Evolutionary conservation across 1,140 invertebrate species (phyloP).

Genomic region (Lordiphosa clarofinis): DNA sequence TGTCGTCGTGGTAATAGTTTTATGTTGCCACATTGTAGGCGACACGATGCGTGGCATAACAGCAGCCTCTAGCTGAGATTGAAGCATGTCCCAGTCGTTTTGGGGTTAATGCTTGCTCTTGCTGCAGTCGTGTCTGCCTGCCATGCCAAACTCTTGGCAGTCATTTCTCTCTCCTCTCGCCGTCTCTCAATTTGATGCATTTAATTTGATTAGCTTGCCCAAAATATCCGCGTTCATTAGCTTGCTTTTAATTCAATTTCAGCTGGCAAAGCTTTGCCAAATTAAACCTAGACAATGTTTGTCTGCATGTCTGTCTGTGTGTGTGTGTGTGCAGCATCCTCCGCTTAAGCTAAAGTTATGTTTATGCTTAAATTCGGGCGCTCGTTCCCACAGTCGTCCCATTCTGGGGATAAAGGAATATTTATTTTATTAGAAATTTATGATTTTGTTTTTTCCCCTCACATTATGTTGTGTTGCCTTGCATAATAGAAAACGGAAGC

Average conservation of each 20-base stretch:
- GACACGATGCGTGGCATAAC: conserved; percentile 58
- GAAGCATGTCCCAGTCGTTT: conserved; percentile 45
- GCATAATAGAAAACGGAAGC: conserved; percentile 69
- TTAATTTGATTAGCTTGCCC: conserved; percentile 62
- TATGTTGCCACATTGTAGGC: conserved; percentile 76
- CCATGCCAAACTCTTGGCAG: no score
- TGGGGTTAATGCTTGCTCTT: conserved; percentile 62
- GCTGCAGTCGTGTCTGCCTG: conserved; percentile 6
- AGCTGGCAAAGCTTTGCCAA: conserved; percentile 14
- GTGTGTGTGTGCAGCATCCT: no score
- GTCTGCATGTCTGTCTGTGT: conserved; percentile 6
- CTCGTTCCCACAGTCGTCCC: no score
- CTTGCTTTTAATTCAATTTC: conserved; percentile 58
- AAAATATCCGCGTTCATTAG: conserved; percentile 60
- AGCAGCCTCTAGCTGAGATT: conserved; percentile 50
- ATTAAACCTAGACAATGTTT: conserved; percentile 25
- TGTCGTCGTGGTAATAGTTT: conserved; percentile 77
- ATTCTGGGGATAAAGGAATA: conserved; percentile 62
- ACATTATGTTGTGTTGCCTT: conserved; percentile 25
- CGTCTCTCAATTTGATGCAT: conserved; percentile 41
- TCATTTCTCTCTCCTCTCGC: neutral
- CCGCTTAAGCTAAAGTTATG: conserved; percentile 58
- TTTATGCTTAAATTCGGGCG: conserved; percentile 17
- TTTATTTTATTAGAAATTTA: conserved; percentile 77
- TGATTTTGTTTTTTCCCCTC: conserved; percentile 65